These are phyloP conservation scores for Sminthurides aquaticus DNA, from an alignment of 2,888 invertebrate genomes.

Conservation along the genomic window DNA sequence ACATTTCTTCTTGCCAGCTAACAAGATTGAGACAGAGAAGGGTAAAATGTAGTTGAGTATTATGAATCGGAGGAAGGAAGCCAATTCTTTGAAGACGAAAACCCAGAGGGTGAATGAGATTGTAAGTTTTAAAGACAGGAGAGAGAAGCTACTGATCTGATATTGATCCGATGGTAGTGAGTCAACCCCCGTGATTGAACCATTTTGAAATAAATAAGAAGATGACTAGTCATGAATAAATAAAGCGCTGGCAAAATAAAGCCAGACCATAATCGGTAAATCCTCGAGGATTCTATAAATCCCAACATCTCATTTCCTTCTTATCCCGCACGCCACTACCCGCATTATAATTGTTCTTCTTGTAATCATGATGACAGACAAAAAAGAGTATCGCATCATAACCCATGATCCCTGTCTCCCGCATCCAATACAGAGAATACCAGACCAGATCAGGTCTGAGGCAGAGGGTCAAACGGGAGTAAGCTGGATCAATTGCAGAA, in stretches of 20 bases:
- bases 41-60: not conserved
- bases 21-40: not conserved
- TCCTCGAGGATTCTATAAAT: not conserved
- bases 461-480: too few species aligned
- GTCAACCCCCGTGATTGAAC: not conserved
- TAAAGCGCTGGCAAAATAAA: not conserved
- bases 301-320: not conserved
- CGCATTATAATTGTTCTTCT: too few species aligned
- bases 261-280: not conserved
- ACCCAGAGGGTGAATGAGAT: not conserved
- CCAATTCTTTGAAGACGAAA: not conserved
- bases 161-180: not conserved
- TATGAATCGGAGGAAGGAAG: too few species aligned
- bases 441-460: too few species aligned
- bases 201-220: not conserved
- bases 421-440: too few species aligned
- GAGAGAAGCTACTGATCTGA: not conserved
- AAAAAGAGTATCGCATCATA: not conserved
- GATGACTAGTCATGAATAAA: not conserved
- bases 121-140: too few species aligned
- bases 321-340: not conserved
- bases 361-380: not conserved
- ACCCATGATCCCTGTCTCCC: too few species aligned
- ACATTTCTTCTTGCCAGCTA: not conserved
- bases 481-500: not conserved